A percentile compares a stretch with the other conserved stretches of the same genome.
These are phyloP conservation scores for Xenopus tropicalis DNA, from an alignment of 2,113 vertebrate species.

Conservation along the genomic window DNA sequence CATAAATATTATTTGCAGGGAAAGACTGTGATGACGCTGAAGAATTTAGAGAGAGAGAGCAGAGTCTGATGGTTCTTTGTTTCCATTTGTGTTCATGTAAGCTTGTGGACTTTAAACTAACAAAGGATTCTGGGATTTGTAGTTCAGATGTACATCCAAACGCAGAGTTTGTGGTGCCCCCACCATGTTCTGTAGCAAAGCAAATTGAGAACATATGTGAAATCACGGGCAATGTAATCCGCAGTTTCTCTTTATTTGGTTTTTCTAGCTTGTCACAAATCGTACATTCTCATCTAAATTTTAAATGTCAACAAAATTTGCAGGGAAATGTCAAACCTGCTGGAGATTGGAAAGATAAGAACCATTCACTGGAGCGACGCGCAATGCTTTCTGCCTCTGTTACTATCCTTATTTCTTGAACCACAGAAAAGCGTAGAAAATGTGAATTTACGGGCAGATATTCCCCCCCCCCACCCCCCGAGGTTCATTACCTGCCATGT, in stretches of 20 bases:
- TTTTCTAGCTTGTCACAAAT: neutral
- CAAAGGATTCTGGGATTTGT: too few relatives aligned
- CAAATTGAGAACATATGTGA: too few relatives aligned
- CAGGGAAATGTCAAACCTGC: slow-evolving; percentile 17
- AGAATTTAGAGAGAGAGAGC: too few relatives aligned
- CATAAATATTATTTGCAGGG: too few relatives aligned
- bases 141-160: too few relatives aligned
- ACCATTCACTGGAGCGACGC: neutral
- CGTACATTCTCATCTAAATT: slow-evolving; percentile 10
- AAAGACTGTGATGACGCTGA: too few relatives aligned
- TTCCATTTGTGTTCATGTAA: too few relatives aligned
- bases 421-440: neutral
- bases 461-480: neutral
- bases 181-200: too few relatives aligned
- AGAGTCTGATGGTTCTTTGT: too few relatives aligned
- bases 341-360: neutral
- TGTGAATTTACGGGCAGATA: neutral
- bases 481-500: neutral
- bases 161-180: too few relatives aligned
- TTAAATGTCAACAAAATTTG: slow-evolving; percentile 25
- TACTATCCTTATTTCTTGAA: neutral
- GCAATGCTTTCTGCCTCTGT: neutral
- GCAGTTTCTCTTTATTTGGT: neutral
- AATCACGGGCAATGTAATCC: neutral
- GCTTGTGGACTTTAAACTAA: too few relatives aligned